Evolutionary conservation across 2,113 vertebrate genomes (phyloP).

Genomic region (Salvelinus sp.): DNA sequence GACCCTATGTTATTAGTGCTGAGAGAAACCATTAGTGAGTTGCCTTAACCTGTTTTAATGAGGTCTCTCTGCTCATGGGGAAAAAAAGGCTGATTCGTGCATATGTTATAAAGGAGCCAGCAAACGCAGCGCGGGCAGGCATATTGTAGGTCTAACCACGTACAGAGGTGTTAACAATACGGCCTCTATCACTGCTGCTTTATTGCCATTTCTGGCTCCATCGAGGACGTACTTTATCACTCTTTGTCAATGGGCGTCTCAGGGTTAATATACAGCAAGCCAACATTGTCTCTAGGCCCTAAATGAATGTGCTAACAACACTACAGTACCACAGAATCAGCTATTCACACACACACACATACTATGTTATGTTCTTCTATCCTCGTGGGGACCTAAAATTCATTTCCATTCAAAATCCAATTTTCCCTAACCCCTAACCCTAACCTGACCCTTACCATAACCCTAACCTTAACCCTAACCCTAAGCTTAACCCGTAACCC

Average conservation of each 20-base stretch:
- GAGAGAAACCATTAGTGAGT: conserved; percentile 72
- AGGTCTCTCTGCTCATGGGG: conserved; percentile 68
- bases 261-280: background rate
- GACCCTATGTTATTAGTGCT: conserved; percentile 70
- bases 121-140: background rate
- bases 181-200: conserved; percentile 23
- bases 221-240: conserved; percentile 1
- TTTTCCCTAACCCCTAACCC: too few relatives aligned
- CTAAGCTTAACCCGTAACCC: too few relatives aligned
- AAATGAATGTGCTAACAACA: background rate
- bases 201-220: background rate
- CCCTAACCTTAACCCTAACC: too few relatives aligned
- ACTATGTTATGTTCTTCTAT: background rate
- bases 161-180: background rate
- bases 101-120: conserved; percentile 41
- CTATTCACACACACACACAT: background rate
- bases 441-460: too few relatives aligned
- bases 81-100: conserved; percentile 49
- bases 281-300: too few relatives aligned
- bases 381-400: too few relatives aligned
- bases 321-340: background rate
- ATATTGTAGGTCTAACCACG: conserved; percentile 29
- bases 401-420: too few relatives aligned
- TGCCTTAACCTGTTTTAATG: conserved; percentile 75
- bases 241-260: background rate